phyloP scores from a whole-genome alignment of 2,797 vertebrate species.

The Lophius americanus region DNA sequence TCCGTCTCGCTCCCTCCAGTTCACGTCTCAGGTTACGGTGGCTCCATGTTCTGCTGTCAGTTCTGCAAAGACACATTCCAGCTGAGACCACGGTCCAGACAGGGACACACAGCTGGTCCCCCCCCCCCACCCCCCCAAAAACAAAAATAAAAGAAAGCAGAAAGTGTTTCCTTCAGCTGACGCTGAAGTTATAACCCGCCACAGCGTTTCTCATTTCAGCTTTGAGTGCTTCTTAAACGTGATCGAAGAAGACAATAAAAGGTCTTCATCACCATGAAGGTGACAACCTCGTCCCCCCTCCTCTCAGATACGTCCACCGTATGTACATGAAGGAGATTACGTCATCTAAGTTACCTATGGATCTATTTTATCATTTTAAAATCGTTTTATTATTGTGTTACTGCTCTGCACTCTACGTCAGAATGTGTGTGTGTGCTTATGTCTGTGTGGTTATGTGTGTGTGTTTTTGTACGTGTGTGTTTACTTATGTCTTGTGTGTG shows the following conservation, averaged over 20 bases:
- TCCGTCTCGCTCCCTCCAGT: conserved; percentile 31
- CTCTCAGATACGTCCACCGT: conserved; percentile 27
- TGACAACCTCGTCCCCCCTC: conserved; percentile 27
- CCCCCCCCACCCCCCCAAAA: conserved; percentile 3
- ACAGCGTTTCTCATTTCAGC: conserved; percentile 24
- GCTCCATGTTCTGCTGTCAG: conserved; percentile 58
- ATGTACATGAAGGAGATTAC: conserved; percentile 8
- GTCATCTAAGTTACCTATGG: conserved; percentile 3
- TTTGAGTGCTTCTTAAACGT: conserved; percentile 34
- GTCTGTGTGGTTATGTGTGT: too few species aligned
- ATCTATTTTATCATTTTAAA: too few species aligned
- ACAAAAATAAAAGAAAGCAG: too few species aligned
- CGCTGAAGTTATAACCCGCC: conserved; percentile 43
- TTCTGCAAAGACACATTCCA: conserved; percentile 49
- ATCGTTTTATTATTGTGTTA: too few species aligned
- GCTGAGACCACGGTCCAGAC: conserved; percentile 47
- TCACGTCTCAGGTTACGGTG: conserved; percentile 58
- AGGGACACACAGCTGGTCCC: conserved; percentile 60
- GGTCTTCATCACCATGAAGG: conserved; percentile 4
- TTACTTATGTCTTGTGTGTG: too few species aligned
- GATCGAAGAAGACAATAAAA: conserved; percentile 19
- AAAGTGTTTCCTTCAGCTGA: conserved; percentile 39
- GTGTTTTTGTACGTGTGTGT: too few species aligned
- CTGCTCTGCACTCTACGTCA: too few species aligned
- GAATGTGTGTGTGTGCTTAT: too few species aligned